These are phyloP conservation scores for Buceros bicornis DNA, from an alignment of 2,797 vertebrate species.

Conservation along the genomic window DNA sequence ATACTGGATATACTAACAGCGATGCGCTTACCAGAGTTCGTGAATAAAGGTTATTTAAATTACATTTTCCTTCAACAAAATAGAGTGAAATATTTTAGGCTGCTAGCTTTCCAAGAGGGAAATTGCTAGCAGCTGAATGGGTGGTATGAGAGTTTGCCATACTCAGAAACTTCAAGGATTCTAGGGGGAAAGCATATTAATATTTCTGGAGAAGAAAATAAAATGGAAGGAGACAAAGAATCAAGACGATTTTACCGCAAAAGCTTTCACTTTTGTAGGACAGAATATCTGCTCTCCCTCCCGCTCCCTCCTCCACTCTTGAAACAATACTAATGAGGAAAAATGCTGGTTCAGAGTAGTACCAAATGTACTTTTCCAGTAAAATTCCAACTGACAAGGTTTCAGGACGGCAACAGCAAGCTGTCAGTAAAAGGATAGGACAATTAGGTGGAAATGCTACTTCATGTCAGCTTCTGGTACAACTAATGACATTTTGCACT, in stretches of 20 bases:
- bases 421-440: slow-evolving; percentile 66
- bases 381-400: slow-evolving; percentile 64
- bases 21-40: neutral
- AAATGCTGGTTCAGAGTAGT: slow-evolving; percentile 50
- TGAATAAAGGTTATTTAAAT: neutral
- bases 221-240: neutral
- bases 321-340: slow-evolving; percentile 25
- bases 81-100: neutral
- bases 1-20: neutral
- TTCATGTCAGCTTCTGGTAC: slow-evolving; percentile 63
- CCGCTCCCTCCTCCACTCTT: neutral
- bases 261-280: neutral
- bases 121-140: neutral
- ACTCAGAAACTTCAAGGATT: neutral
- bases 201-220: neutral
- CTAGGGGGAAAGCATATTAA: neutral
- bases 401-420: slow-evolving; percentile 53
- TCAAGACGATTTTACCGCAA: neutral
- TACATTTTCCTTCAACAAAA: neutral
- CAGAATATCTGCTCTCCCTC: neutral
- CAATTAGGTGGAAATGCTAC: slow-evolving; percentile 64
- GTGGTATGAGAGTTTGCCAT: neutral
- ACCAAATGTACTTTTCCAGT: slow-evolving; percentile 56
- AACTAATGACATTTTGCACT: slow-evolving; percentile 72
- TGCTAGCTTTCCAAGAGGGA: neutral